A percentile compares a stretch with the other conserved stretches of the same genome.
These are phyloP conservation scores for Crepidodera aurea DNA, from an alignment of 2,888 invertebrate species.

Conservation along the genomic window DNA sequence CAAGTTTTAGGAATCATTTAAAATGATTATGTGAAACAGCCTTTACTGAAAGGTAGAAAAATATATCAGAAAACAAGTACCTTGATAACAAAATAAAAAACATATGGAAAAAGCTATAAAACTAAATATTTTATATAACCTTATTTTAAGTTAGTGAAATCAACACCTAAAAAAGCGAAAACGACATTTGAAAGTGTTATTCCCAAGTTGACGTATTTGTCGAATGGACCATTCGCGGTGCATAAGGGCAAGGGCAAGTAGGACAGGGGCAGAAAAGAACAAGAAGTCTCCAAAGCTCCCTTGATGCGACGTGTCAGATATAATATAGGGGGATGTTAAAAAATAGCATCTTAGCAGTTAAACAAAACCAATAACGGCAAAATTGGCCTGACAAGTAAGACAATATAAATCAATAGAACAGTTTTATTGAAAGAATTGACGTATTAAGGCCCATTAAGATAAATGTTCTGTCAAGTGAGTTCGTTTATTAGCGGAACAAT, in stretches of 20 bases:
- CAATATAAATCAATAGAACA: slow-evolving; percentile 50
- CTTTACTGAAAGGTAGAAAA: too few species aligned
- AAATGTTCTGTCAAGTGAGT: slow-evolving; percentile 60
- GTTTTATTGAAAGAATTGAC: slow-evolving; percentile 54
- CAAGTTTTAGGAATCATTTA: too few species aligned
- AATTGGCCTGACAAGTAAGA: slow-evolving; percentile 42
- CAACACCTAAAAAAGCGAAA: background rate
- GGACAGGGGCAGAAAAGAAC: slow-evolving; percentile 10
- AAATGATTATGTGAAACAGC: too few species aligned
- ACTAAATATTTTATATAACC: too few species aligned
- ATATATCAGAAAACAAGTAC: too few species aligned
- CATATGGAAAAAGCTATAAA: too few species aligned
- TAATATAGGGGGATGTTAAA: slow-evolving; percentile 37
- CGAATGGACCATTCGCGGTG: slow-evolving; percentile 13
- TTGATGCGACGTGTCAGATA: slow-evolving; percentile 32
- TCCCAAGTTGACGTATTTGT: slow-evolving; percentile 20
- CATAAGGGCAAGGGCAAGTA: slow-evolving; percentile 14
- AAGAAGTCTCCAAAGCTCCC: slow-evolving; percentile 25
- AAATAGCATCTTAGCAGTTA: slow-evolving; percentile 35
- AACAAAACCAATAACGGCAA: slow-evolving; percentile 39
- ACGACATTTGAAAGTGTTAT: slow-evolving; percentile 11
- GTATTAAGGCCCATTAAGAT: slow-evolving; percentile 55
- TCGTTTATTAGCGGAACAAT: slow-evolving; percentile 54
- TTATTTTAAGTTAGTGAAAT: background rate
- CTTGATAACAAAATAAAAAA: too few species aligned